Conservation (phyloP, 2,888 invertebrate genomes). For the Melipona beecheii region DNA sequence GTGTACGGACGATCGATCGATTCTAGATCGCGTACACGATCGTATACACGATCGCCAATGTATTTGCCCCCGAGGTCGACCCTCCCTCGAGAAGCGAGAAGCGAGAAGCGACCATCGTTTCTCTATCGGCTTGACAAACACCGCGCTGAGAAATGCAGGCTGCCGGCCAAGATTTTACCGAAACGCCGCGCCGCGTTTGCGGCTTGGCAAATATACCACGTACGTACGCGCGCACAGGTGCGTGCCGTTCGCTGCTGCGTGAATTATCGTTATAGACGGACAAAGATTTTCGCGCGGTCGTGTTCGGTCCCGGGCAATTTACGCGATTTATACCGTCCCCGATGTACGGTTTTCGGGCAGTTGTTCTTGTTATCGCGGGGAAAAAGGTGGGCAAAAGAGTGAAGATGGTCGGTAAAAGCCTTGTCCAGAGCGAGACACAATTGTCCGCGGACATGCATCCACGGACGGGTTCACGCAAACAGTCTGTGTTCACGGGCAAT, state of each 20-base stretch:
- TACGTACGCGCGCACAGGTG: slow-evolving; percentile 77
- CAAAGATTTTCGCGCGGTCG: slow-evolving; percentile 67
- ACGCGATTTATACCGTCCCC: slow-evolving; percentile 45
- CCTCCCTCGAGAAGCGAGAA: background rate
- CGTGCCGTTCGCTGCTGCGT: slow-evolving; percentile 67
- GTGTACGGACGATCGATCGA: background rate
- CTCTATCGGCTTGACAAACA: slow-evolving; percentile 47
- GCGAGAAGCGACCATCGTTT: background rate
- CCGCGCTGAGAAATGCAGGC: slow-evolving; percentile 64
- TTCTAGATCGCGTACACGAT: slow-evolving; percentile 1
- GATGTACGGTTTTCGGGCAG: background rate
- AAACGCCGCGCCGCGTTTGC: slow-evolving; percentile 69
- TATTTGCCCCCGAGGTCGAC: background rate
- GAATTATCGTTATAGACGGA: slow-evolving; percentile 67
- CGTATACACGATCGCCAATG: background rate
- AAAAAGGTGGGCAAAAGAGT: background rate
- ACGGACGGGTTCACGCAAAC: too few species aligned
- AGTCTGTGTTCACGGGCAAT: too few species aligned
- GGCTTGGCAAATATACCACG: slow-evolving; percentile 78
- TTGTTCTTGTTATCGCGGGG: background rate
- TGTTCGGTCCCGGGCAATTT: slow-evolving; percentile 43
- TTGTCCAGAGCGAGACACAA: too few species aligned
- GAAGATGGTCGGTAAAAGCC: background rate
- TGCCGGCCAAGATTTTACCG: slow-evolving; percentile 78
- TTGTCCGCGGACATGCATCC: too few species aligned